phyloP scores from a whole-genome alignment of 2,797 vertebrate species.

The Fistularia tabacaria region DNA sequence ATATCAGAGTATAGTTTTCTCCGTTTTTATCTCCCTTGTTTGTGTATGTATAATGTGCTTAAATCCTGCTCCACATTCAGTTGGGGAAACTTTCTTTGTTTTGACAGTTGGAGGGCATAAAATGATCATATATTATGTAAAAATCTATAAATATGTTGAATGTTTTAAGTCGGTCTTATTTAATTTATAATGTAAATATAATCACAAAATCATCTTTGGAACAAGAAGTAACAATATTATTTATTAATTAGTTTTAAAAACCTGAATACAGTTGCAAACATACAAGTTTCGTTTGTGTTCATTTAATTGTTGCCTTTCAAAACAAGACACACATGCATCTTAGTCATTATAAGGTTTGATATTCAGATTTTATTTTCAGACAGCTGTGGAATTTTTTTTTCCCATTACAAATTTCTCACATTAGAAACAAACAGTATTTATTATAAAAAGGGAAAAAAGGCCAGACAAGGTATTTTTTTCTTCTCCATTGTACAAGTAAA shows the following conservation, averaged over 20 bases:
- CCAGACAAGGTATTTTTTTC: no score
- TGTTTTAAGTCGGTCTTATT: constrained; percentile 82
- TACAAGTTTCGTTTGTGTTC: constrained; percentile 34
- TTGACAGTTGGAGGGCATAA: no score
- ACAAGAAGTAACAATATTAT: constrained; percentile 89
- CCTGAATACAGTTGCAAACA: constrained; percentile 81
- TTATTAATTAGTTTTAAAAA: constrained; percentile 90
- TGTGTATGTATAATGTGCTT: constrained; percentile 22
- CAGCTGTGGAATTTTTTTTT: no score
- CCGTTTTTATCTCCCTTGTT: constrained; percentile 32
- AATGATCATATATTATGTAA: constrained; percentile 29
- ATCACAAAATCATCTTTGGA: constrained; percentile 69
- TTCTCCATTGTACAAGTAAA: no score
- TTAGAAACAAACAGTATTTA: not conserved
- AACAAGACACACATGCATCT: not conserved
- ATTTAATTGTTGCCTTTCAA: constrained; percentile 19
- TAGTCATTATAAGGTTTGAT: no score
- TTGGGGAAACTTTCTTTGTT: no score
- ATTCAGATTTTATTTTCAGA: no score
- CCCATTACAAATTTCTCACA: not conserved
- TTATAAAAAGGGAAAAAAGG: no score
- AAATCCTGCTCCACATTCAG: constrained; percentile 4
- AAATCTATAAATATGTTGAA: constrained; percentile 79
- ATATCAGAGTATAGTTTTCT: constrained; percentile 40
- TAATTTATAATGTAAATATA: constrained; percentile 94